Evolutionary conservation across 2,888 invertebrate genomes (phyloP), one percentile per base, ranked within the genome.

Genomic region (Thecophora atra): DNA sequence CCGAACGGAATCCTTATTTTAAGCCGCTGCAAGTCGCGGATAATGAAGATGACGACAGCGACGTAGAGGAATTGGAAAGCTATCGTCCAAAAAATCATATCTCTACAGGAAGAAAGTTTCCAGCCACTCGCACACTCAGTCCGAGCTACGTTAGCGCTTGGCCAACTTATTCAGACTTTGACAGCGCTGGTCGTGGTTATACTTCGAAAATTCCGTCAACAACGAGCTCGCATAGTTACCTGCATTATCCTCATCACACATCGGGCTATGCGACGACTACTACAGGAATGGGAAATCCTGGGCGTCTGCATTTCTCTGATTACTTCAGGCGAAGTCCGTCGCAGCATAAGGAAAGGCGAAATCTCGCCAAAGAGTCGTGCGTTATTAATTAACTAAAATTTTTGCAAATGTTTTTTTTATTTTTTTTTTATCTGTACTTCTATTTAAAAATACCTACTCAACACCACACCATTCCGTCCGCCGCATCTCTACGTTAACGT

Each of bases 1-100:
- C 80, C 15, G 86, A 85, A 26, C 82, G 83, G 3, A 87, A 87
- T 83, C 86, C 87, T 4, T 87, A 87, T 58, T 82, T 86, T 75
- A 82, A 82, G 21, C 82, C 64, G 17, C 17, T 24, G 21, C 11
- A 84, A 60, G 83, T 84, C 11, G 79, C 84, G 17, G 80, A 79
- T 28, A 80, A 80, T 26, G 81, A 80, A 44, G 77, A 78, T 51
- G 58, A 72, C 21, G 72, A 77, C 6, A 73, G 74, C 6, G 74
- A 63, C 42, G 2, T 24, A 51, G 74, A 70, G 2, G 76, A 74
- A 17, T 52, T 82, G 3, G 78, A 81, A 13, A 79, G 78, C 54
- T 84, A 85, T 75, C 77, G 83, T 0, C 82, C 85, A 4, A 78
- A 80, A 2, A 79, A 81, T 30, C 81, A 82, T 8, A 17, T 56